Evolutionary conservation across 2,888 invertebrate genomes (phyloP).

Genomic region (Acronicta alni): DNA sequence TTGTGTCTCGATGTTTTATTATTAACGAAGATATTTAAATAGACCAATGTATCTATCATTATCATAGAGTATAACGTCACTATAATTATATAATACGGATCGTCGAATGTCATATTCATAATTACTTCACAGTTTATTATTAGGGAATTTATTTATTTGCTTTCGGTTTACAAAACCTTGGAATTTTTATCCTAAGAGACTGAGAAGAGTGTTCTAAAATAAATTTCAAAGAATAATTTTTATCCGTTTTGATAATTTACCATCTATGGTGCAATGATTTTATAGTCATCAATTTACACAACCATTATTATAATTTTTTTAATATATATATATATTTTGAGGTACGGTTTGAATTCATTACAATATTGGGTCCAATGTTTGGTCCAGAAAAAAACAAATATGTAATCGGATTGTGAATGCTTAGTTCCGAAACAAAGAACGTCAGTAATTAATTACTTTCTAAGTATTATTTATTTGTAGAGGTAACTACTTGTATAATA

Average conservation of each 20-base stretch:
- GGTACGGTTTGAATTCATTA: conserved; percentile 50
- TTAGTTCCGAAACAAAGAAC: conserved; percentile 24
- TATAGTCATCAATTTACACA: conserved; percentile 41
- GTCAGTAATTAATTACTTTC: conserved; percentile 16
- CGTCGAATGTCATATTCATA: conserved; percentile 49
- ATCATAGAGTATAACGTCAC: conserved; percentile 40
- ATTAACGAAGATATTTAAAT: conserved; percentile 66
- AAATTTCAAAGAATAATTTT: conserved; percentile 71
- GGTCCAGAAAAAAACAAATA: conserved; percentile 58
- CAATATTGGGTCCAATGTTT: conserved; percentile 66
- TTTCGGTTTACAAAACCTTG: conserved; percentile 67
- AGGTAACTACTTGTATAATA: conserved; percentile 12
- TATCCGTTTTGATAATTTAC: conserved; percentile 51
- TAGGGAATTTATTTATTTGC: conserved; percentile 40
- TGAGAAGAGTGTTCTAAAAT: conserved; percentile 87
- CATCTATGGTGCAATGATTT: conserved; percentile 35
- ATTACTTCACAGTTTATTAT: conserved; percentile 45
- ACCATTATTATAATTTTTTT: conserved; percentile 18
- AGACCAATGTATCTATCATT: conserved; percentile 69
- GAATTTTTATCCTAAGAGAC: conserved; percentile 86
- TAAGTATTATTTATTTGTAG: conserved; percentile 25
- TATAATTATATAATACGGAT: conserved; percentile 36
- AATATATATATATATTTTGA: conserved; percentile 36
- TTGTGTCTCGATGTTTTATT: conserved; percentile 80
- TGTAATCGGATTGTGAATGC: conserved; percentile 42